Conservation (phyloP, 2,113 vertebrate species). For the Montifringilla adamsi region DNA sequence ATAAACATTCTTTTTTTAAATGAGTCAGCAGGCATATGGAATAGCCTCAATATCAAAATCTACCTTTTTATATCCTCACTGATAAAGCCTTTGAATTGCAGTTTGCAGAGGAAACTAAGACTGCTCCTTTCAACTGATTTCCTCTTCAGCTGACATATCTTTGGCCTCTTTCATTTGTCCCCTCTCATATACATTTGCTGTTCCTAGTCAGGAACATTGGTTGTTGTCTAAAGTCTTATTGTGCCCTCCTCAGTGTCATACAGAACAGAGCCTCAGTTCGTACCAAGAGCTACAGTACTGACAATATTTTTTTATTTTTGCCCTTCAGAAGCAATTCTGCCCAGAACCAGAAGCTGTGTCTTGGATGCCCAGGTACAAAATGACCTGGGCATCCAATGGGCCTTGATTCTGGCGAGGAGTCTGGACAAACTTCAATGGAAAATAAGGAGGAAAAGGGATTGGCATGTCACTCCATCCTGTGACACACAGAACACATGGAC, state of each 20-base stretch:
- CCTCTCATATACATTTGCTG: not conserved
- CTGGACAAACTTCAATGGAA: not conserved
- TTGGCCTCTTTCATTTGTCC: not conserved
- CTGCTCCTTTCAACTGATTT: not conserved
- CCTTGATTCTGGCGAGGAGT: not conserved
- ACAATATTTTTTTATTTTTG: not conserved
- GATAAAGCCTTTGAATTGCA: not conserved
- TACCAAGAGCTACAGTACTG: not conserved
- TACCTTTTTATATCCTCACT: not conserved
- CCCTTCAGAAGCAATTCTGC: not conserved
- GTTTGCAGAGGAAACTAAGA: not conserved
- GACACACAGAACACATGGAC: not conserved
- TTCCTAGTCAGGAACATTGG: not conserved
- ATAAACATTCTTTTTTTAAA: not conserved
- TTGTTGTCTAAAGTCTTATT: not conserved
- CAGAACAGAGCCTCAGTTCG: not conserved
- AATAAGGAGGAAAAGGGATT: not conserved
- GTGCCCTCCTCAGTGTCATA: fast-evolving
- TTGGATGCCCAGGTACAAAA: not conserved
- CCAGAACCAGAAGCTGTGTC: not conserved
- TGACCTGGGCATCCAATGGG: not conserved
- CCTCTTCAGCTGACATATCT: not conserved
- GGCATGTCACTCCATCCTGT: not conserved
- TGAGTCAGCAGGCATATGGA: not conserved
- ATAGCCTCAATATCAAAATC: not conserved